Conservation (phyloP, 2,113 vertebrate genomes). For the Rhagologus leucostigma region DNA sequence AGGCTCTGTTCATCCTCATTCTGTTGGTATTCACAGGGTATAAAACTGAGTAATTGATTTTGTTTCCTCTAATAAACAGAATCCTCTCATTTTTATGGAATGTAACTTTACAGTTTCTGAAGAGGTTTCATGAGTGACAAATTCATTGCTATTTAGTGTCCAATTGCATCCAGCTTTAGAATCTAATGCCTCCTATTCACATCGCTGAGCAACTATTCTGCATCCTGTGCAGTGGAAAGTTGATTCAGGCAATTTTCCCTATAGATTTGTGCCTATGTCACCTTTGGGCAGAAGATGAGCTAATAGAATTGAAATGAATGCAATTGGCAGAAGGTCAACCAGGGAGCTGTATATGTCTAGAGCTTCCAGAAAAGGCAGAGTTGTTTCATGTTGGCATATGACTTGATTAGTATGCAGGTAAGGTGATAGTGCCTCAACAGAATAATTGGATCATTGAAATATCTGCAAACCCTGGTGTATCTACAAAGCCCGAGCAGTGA, state of each 20-base stretch:
- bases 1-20: not conserved
- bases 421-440: conserved; percentile 72
- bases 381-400: conserved; percentile 60
- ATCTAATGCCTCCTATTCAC: not conserved
- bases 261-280: conserved; percentile 68
- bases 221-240: not conserved
- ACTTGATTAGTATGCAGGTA: conserved; percentile 81
- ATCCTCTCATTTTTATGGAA: not conserved
- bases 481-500: conserved; percentile 81
- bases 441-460: conserved; percentile 84
- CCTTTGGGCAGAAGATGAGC: conserved; percentile 76
- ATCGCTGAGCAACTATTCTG: not conserved
- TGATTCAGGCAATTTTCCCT: conserved; percentile 50
- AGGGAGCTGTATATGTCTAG: conserved; percentile 51
- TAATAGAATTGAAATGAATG: conserved; percentile 78
- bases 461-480: conserved; percentile 78
- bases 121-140: not conserved
- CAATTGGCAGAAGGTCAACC: conserved; percentile 77
- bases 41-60: not conserved
- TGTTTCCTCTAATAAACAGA: not conserved
- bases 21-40: not conserved
- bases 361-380: conserved; percentile 69
- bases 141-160: conserved; percentile 21
- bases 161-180: conserved; percentile 1
- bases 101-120: not conserved